phyloP scores from a whole-genome alignment of 2,888 invertebrate species.

The Syrphus vitripennis region DNA sequence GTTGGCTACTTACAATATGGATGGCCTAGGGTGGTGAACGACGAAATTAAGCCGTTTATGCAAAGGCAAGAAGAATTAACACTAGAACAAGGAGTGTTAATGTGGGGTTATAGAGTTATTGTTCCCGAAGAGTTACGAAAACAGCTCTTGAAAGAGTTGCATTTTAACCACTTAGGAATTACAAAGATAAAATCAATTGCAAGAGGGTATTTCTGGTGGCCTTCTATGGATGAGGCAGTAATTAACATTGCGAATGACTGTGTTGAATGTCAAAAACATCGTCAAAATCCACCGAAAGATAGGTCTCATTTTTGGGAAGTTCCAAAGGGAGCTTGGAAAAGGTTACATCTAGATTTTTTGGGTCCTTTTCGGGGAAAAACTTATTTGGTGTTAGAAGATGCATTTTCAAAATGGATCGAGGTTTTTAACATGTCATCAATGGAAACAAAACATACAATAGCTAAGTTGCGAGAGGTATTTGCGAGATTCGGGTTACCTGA shows the following conservation, averaged over 20 bases:
- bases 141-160: not conserved
- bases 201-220: not conserved
- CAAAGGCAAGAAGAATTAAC: not conserved
- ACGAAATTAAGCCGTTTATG: not conserved
- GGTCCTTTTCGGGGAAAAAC: not conserved
- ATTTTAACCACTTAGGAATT: not conserved
- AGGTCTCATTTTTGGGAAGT: constrained; percentile 11
- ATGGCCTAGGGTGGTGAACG: not conserved
- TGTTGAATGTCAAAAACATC: constrained; percentile 20
- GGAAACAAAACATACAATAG: not conserved
- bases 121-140: constrained; percentile 7
- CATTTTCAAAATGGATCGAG: not conserved
- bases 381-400: not conserved
- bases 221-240: not conserved
- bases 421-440: not conserved
- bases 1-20: not conserved
- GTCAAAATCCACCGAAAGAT: constrained; percentile 9
- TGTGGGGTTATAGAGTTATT: not conserved
- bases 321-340: no score
- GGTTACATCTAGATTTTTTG: no score
- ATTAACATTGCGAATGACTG: constrained; percentile 1
- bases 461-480: not conserved
- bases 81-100: constrained; percentile 3
- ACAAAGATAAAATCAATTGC: constrained; percentile 1
- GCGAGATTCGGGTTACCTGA: not conserved